These are phyloP conservation scores for Tetranychus cinnabarinus DNA, from an alignment of 1,140 invertebrate species.

Conservation along the genomic window DNA sequence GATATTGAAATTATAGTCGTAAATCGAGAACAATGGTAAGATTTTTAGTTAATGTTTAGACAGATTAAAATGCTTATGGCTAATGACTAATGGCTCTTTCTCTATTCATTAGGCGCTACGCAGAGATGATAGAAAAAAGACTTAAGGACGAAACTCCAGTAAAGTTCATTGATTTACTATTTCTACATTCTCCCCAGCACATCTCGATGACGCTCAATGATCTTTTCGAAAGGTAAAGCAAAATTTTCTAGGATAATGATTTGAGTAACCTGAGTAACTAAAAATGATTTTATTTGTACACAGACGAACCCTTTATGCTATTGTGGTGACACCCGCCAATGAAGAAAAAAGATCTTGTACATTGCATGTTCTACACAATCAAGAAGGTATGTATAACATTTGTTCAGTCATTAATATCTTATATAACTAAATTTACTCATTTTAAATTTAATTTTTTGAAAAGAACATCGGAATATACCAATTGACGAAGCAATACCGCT, in stretches of 20 bases:
- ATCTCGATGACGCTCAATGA: constrained; percentile 4
- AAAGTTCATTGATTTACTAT: constrained; percentile 2
- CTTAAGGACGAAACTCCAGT: not conserved
- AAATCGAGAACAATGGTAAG: constrained; percentile 4
- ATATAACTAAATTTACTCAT: not conserved
- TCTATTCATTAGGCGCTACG: not conserved
- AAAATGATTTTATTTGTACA: not conserved
- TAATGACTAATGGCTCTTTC: not conserved
- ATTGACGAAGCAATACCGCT: not conserved
- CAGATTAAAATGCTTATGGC: not conserved
- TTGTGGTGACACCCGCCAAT: constrained; percentile 1
- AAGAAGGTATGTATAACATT: not conserved
- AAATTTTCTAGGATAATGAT: not conserved
- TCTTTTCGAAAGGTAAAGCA: constrained; percentile 1
- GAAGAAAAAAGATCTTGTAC: constrained; percentile 1
- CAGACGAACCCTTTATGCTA: constrained; percentile 5
- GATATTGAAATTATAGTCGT: constrained; percentile 5
- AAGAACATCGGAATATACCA: constrained; percentile 4
- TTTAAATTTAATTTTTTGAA: not conserved
- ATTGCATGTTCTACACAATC: constrained; percentile 4
- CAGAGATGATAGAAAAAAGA: constrained; percentile 5
- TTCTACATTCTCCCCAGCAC: not conserved
- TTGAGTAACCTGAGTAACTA: not conserved
- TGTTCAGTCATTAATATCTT: not conserved
- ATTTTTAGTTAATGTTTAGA: not conserved